Evolutionary conservation across 2,113 vertebrate species (phyloP).

Genomic region (Siniperca knerii): DNA sequence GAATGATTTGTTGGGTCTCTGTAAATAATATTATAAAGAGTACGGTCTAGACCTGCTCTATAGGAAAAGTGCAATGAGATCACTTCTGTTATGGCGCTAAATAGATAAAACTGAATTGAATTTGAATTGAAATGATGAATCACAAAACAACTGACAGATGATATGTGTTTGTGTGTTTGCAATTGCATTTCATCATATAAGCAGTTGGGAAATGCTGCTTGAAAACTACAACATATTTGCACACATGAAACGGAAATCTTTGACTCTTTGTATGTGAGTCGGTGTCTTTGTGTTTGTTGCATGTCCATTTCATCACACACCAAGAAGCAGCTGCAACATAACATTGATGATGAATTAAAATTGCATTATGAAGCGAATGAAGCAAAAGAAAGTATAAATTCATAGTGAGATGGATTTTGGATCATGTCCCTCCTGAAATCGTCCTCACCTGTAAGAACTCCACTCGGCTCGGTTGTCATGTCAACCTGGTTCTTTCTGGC

Average conservation of each 20-base stretch:
- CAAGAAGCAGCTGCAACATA: slow-evolving; percentile 29
- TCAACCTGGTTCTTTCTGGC: slow-evolving; percentile 90
- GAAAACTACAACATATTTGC: not conserved
- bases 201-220: not conserved
- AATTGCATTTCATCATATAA: slow-evolving; percentile 43
- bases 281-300: slow-evolving; percentile 26
- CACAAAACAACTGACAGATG: not conserved
- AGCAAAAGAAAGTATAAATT: not conserved
- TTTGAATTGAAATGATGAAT: not conserved
- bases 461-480: slow-evolving; percentile 88
- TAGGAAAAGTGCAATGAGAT: no score
- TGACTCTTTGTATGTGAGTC: not conserved
- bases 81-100: no score
- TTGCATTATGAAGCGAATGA: slow-evolving; percentile 7
- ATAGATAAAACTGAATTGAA: no score
- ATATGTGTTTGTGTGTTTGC: slow-evolving; percentile 7
- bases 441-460: slow-evolving; percentile 89
- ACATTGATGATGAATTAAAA: slow-evolving; percentile 2
- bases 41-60: no score
- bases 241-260: not conserved
- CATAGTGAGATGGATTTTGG: not conserved
- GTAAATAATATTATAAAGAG: no score
- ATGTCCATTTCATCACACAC: slow-evolving; percentile 51
- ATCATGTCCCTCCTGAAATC: not conserved
- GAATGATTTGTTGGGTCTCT: no score